Conservation (phyloP, 2,888 invertebrate genomes). For the Dolichomitus sp. region DNA sequence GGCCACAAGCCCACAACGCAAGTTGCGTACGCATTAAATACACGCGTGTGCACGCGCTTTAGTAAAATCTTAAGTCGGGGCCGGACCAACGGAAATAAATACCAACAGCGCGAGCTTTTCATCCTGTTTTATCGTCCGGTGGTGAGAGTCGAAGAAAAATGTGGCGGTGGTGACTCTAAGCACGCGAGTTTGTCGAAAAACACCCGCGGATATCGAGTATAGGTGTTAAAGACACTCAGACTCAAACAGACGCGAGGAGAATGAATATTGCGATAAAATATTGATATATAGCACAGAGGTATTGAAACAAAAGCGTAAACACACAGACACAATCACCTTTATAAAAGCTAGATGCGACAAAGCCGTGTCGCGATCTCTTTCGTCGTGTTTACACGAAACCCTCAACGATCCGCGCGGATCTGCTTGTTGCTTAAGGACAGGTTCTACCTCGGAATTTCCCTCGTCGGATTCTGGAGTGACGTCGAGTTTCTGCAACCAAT, state of each 20-base stretch:
- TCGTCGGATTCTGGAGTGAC: constrained; percentile 81
- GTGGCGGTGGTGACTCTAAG: constrained; percentile 18
- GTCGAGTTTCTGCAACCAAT: constrained; percentile 79
- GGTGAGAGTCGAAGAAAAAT: constrained; percentile 28
- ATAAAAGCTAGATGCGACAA: constrained; percentile 56
- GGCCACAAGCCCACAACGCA: constrained; percentile 44
- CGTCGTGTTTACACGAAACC: constrained; percentile 59
- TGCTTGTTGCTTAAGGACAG: constrained; percentile 43
- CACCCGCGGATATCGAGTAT: not conserved
- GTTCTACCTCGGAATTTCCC: constrained; percentile 79
- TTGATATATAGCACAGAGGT: constrained; percentile 9
- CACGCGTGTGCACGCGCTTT: constrained; percentile 42
- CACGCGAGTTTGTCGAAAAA: not conserved
- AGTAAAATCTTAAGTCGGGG: constrained; percentile 71
- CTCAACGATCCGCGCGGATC: constrained; percentile 41
- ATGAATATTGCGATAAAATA: not conserved
- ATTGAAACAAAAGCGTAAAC: constrained; percentile 18
- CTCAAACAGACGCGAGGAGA: not conserved
- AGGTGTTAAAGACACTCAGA: not conserved
- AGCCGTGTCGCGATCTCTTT: constrained; percentile 43
- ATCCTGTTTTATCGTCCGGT: not conserved
- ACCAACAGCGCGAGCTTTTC: constrained; percentile 27
- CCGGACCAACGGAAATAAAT: constrained; percentile 73
- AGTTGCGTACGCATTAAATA: not conserved
- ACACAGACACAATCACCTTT: constrained; percentile 64